Evolutionary conservation across 2,113 vertebrate genomes (phyloP), one percentile per base, ranked within the genome.

Genomic region (Spea bombifrons): DNA sequence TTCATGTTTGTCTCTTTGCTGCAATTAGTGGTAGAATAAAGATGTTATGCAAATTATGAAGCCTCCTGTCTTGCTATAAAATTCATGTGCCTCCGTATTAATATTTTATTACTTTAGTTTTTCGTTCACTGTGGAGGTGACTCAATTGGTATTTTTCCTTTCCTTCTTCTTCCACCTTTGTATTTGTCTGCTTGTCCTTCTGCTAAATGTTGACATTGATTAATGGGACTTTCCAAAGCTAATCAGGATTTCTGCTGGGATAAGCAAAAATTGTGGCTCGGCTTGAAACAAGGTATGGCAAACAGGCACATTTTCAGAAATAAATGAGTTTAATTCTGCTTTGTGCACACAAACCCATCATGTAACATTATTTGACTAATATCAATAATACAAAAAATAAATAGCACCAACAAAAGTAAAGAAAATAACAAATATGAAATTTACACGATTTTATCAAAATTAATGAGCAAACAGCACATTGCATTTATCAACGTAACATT

Each of bases 181-280:
- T 59, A 73, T 73, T 79, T 73, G 70, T 57, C 43, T 44, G 70
- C 49, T 66, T 79, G 77, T 79, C 77, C 70, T 79, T 73, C 77
- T 79, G 70, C 50, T 57, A 70, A 9, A 30, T 79, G 69, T 73
- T 79, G 77, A 79, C 77, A 52, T 79, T 79, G 77, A 79, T 79
- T 73, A 79, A 79, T 79, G 70, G 70, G 44, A 73, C 70, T 67
- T 73, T 79, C 70, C 50, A 50, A 46, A 73, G 77, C 77, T 79
- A 79, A 79, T 79, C 70, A 72, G 44, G 57, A 67, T 79, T 79
- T 79, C 70, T 79, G 70, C 63, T 30, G 43, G 6, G 5, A 59
- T 79, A 73, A 79, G 77, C 77, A 57, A 79, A 73, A 79, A 53
- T 79, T 79, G 77, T 79, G 77, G 50, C 66, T 79, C 61, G 57